Conservation (phyloP, 2,113 vertebrate genomes). For the Daphoenositta chrysoptera region DNA sequence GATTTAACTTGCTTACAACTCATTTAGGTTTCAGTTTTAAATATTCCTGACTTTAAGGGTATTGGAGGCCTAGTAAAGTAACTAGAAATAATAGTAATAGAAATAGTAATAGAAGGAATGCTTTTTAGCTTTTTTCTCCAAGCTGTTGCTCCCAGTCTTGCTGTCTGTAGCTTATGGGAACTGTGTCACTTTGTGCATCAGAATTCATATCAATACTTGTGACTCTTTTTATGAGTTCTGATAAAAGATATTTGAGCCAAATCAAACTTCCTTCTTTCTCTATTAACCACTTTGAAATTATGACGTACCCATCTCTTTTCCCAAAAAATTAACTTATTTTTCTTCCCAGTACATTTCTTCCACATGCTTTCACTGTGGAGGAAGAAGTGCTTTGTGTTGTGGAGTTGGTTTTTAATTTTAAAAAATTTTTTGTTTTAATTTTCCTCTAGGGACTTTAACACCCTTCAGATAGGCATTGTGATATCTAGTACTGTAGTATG, state of each 20-base stretch:
- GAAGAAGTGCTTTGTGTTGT: background rate
- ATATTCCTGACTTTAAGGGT: background rate
- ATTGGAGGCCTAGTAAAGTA: background rate
- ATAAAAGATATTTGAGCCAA: background rate
- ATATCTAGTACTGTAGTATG: background rate
- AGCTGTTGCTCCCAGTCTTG: background rate
- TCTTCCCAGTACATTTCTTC: rapidly evolving
- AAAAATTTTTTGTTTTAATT: background rate
- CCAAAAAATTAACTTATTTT: background rate
- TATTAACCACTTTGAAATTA: background rate
- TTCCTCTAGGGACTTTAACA: background rate
- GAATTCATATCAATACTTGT: background rate
- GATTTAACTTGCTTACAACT: background rate
- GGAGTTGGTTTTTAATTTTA: no score
- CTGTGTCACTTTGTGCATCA: background rate
- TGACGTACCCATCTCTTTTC: background rate
- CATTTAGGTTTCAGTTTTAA: background rate
- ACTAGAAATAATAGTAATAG: background rate
- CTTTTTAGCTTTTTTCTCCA: background rate
- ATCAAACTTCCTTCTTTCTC: background rate
- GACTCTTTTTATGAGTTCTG: background rate
- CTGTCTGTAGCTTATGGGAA: background rate
- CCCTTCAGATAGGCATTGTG: background rate
- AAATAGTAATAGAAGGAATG: background rate
- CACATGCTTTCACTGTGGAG: background rate